Evolutionary conservation across 2,797 vertebrate genomes (phyloP).

Genomic region (Rhyacichthys aspro): DNA sequence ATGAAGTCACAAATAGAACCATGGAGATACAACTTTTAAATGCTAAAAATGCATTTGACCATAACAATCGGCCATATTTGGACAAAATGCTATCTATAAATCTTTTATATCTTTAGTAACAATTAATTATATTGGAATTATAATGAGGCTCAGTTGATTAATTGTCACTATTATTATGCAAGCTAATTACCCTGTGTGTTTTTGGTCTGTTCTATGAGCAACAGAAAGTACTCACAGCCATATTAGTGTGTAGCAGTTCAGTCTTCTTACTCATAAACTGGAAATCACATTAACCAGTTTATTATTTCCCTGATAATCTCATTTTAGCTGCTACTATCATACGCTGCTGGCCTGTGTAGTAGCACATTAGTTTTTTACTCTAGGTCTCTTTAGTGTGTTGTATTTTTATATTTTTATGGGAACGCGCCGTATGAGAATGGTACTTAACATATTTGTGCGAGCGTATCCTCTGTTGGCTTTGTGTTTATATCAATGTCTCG

Average conservation of each 20-base stretch:
- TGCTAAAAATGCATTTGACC: too few relatives aligned
- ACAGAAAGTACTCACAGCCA: neutral
- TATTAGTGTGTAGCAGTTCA: constrained; percentile 4
- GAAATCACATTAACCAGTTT: constrained; percentile 46
- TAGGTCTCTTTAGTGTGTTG: constrained; percentile 15
- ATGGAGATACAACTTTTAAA: too few relatives aligned
- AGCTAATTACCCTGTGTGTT: too few relatives aligned
- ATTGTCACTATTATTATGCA: too few relatives aligned
- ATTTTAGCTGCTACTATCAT: constrained; percentile 27
- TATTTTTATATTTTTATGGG: constrained; percentile 28
- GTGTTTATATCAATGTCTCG: constrained; percentile 10
- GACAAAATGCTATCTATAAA: too few relatives aligned
- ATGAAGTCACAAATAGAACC: too few relatives aligned
- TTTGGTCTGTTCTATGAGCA: too few relatives aligned
- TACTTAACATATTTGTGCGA: constrained; percentile 23
- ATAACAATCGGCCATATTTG: too few relatives aligned
- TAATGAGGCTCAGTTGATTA: too few relatives aligned
- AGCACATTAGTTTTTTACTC: constrained; percentile 26
- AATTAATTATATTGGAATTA: neutral
- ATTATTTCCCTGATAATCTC: constrained; percentile 38
- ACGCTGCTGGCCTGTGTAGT: constrained; percentile 17
- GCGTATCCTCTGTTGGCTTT: constrained; percentile 11
- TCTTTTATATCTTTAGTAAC: too few relatives aligned
- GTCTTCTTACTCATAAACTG: constrained; percentile 27
- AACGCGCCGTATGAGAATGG: constrained; percentile 20